Conservation (phyloP, 2,797 vertebrate species). For the Megaceryle alcyon region DNA sequence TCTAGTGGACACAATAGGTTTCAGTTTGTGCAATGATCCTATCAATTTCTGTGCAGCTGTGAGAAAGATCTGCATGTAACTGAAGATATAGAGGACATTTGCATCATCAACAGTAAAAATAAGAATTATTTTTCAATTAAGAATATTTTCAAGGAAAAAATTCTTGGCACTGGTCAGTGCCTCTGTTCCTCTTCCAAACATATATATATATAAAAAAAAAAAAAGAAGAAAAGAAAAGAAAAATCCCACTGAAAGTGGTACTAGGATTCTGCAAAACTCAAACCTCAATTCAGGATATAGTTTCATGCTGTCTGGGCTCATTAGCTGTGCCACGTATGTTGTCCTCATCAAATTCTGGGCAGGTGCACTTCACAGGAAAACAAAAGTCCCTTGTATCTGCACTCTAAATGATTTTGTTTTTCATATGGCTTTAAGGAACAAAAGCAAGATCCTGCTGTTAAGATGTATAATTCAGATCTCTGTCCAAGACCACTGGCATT, state of each 20-base stretch:
- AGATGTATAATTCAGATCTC: not conserved
- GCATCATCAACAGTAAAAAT: not conserved
- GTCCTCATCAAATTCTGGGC: conserved; percentile 4
- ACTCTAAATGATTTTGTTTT: not conserved
- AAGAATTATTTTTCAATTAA: conserved; percentile 31
- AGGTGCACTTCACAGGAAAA: conserved; percentile 13
- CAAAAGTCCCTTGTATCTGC: not conserved
- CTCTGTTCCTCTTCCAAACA: not conserved
- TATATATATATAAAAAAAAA: not conserved
- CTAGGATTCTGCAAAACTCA: not conserved
- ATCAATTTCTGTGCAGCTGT: conserved; percentile 57
- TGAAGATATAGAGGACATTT: conserved; percentile 1
- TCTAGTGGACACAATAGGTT: conserved; percentile 53
- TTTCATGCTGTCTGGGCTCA: conserved; percentile 18
- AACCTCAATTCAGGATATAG: not conserved
- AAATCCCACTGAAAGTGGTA: not conserved
- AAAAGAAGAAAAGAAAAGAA: not conserved
- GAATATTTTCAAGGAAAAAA: not conserved
- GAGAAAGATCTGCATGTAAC: conserved; percentile 32
- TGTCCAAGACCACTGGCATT: not conserved
- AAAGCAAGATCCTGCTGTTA: not conserved
- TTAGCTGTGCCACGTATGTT: not conserved
- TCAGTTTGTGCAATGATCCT: conserved; percentile 53
- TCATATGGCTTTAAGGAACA: not conserved
- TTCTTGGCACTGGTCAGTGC: not conserved